phyloP scores from a whole-genome alignment of 1,140 invertebrate genomes.

The Drosophila baimaii region DNA sequence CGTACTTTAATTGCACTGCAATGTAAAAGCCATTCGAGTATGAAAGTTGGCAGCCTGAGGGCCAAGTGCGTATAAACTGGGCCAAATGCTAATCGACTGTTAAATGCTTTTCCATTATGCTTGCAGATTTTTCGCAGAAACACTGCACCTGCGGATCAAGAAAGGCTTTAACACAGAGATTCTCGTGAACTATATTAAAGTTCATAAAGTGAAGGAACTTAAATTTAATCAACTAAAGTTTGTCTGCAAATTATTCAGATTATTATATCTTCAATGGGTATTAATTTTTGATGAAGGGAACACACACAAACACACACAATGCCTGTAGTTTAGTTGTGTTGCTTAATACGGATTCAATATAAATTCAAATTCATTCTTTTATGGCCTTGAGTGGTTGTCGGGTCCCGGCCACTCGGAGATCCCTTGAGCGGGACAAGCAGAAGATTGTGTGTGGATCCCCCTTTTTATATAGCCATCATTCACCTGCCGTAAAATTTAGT shows the following conservation, averaged over 20 bases:
- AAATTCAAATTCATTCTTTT: constrained; percentile 51
- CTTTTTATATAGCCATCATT: constrained; percentile 13
- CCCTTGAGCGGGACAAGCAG: constrained; percentile 1
- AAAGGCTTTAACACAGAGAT: not conserved
- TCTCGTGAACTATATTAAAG: not conserved
- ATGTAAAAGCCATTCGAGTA: not conserved
- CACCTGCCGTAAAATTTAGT: constrained; percentile 53
- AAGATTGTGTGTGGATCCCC: not conserved
- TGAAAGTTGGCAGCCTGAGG: constrained; percentile 14
- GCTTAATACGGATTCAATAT: constrained; percentile 35
- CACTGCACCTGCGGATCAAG: not conserved
- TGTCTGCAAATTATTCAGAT: constrained; percentile 5
- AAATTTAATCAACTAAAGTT: constrained; percentile 4
- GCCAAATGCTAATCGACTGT: constrained; percentile 23
- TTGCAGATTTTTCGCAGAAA: not conserved
- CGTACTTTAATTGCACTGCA: constrained; percentile 2
- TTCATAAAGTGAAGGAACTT: not conserved
- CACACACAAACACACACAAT: not conserved
- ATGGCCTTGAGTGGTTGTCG: constrained; percentile 10
- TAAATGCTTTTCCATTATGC: constrained; percentile 15
- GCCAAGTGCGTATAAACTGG: not conserved
- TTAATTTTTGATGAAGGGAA: constrained; percentile 9
- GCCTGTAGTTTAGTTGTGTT: constrained; percentile 5
- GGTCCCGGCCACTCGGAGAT: constrained; percentile 7
- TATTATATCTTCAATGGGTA: constrained; percentile 11